phyloP scores from a whole-genome alignment of 1,140 invertebrate species.

The Ephestia elutella region DNA sequence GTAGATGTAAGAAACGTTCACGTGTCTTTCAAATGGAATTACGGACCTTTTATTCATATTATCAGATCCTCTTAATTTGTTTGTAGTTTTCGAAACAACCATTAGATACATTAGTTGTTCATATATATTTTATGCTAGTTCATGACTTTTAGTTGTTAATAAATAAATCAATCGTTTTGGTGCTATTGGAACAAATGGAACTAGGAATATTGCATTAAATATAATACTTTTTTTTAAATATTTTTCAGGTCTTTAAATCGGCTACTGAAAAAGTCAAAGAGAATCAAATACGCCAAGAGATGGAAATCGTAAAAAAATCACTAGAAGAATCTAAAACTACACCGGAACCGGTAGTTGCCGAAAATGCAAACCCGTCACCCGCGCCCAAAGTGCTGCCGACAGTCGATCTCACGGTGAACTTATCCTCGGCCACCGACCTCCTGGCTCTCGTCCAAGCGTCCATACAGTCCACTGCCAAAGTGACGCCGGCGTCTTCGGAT shows the following conservation, averaged over 20 bases:
- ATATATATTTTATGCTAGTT: no score
- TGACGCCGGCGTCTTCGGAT: neutral
- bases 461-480: conserved; percentile 33
- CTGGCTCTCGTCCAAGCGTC: conserved; percentile 58
- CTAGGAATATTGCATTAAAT: neutral
- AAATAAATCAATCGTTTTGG: no score
- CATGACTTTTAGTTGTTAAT: no score
- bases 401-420: conserved; percentile 25
- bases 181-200: no score
- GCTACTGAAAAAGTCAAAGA: conserved; percentile 63
- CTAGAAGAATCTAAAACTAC: conserved; percentile 39
- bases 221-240: conserved; percentile 10
- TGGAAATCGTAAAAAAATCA: conserved; percentile 67
- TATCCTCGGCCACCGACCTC: conserved; percentile 51
- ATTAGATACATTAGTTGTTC: no score
- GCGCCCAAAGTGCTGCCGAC: neutral
- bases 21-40: no score
- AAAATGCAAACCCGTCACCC: neutral
- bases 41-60: no score
- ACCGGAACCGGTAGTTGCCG: neutral
- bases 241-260: conserved; percentile 53
- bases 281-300: conserved; percentile 61
- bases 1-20: no score
- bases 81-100: no score
- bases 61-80: no score